Base-by-base conservation (phyloP, 2,113 vertebrate genomes). In the Pelmatolapia mariae region DNA sequence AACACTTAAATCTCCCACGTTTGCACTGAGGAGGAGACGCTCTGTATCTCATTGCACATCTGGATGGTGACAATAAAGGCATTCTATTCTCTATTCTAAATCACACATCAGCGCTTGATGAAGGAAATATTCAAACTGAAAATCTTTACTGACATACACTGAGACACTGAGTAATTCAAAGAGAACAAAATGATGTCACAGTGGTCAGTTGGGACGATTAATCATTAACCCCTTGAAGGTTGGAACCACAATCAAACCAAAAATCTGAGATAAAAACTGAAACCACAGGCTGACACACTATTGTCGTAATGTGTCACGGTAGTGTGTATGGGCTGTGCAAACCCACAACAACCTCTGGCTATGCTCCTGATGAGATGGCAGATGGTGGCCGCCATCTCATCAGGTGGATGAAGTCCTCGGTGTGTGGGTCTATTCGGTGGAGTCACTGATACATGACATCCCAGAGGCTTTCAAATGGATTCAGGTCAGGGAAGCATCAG, bases 81-180 rank as follows among this genome's bases (percentile, higher is more conserved):
- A 19, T 36, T 66, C 31, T 36, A 6, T 36, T 36, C 61, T 66
- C 31, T 36, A 36, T 8, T n/a, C 18, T 36, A n/a, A 66, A 45
- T 73, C 8, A 10, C 40, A 73, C 68, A 73, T 45, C 68, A 47
- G 68, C 6, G 3, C 40, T 73, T 73, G 68, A 73, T 29, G 68
- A 73, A 29, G 15, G 22, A 73, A 73, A 45, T 18, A 73, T 22
- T 73, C 13, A 26, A 73, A 26, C 15, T 45, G 0, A 73, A 71
- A 43, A 43, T 24, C 36, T 71, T 71, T 71, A 43, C 66, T 71
- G 19, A 24, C 36, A 24, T 16, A 71, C 38, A 71, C 63, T 5
- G 33, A 68, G 33, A 71, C 38, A 71, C 63, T 5, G 33, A 68
- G 33, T 22, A 38, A 0, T 43, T 43, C 66, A 71, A 16, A 43